Evolutionary conservation across 2,888 invertebrate species (phyloP), one percentile per base, ranked within the genome.

Genomic region (Girardia tigrina): DNA sequence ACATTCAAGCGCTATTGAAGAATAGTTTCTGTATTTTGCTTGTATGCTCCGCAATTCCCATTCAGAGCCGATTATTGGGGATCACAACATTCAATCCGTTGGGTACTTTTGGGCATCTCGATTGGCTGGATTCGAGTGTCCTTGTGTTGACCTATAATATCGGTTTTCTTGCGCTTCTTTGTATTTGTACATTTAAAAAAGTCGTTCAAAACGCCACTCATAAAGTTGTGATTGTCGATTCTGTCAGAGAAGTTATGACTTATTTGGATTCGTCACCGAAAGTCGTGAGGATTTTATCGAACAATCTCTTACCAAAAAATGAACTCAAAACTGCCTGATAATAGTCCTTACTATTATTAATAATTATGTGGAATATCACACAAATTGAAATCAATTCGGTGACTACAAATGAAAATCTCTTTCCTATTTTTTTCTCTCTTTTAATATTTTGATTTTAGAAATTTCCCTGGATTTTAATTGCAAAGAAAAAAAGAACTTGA

Each of bases 61-160:
- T 98, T 78, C 88, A 97, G 76, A 91, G 93, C 77, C 90, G 94
- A 86, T 95, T 93, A 83, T 86, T 97, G 82, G 97, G 95, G 80
- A 92, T 98, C 84, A 97, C 97, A 75, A 95, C 97, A 85, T 97
- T 98, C 85, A 95, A 98, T 86, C 87, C 98, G 80, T 87, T 98
- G 78, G 97, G 97, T 69, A 92, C 94, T 85, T 98, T 93, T 85
- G 95, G 97, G 0, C 90, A 91, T 81, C 92, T 98, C 82, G 92
- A 95, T 82, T 98, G 98, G 98, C 88, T 98, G 77, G 94, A 94
- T 75, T 95, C 94, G 86, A 93, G 95, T 85, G 90, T 90, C 85
- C 89, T 97, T 80, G 93, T 98, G 77, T 86, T 97, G 73, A 86
- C 91, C 56, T 97, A 95, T 86, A 97, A 98, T 86, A 86, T 92